These are phyloP conservation scores for Scaptomyza tumidula DNA, from an alignment of 2,888 invertebrate genomes.

Conservation along the genomic window DNA sequence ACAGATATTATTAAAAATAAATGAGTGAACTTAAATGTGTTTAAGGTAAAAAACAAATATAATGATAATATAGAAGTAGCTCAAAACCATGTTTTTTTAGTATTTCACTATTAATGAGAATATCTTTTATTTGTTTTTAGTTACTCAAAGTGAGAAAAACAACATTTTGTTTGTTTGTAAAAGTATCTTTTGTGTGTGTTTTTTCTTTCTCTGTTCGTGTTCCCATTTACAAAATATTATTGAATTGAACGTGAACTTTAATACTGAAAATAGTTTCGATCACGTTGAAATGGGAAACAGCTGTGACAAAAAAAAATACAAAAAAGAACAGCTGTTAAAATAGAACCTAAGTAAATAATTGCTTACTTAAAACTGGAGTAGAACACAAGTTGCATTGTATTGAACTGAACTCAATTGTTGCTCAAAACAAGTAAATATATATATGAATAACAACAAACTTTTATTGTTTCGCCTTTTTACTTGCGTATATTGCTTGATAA, in stretches of 20 bases:
- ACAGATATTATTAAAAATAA: conserved; percentile 18
- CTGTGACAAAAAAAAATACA: conserved; percentile 6
- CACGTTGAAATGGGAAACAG: conserved; percentile 34
- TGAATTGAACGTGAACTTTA: background rate
- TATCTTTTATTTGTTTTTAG: too few species aligned
- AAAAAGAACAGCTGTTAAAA: conserved; percentile 49
- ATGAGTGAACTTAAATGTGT: background rate
- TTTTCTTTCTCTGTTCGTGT: background rate
- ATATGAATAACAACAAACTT: conserved; percentile 23
- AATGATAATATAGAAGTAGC: too few species aligned
- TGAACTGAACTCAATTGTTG: conserved; percentile 29
- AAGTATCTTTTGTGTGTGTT: too few species aligned
- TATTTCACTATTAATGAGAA: too few species aligned
- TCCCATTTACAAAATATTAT: conserved; percentile 20
- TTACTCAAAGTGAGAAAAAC: too few species aligned
- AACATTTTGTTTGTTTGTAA: too few species aligned
- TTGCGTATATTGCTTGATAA: background rate
- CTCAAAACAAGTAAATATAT: conserved; percentile 23
- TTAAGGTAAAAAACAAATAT: too few species aligned
- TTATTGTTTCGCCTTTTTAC: background rate
- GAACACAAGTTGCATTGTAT: conserved; percentile 35
- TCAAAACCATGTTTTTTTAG: too few species aligned
- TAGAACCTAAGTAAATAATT: conserved; percentile 34
- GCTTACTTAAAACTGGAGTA: conserved; percentile 42
- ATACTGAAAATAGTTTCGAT: conserved; percentile 14